Conservation (phyloP, 2,113 vertebrate genomes). For the Atherinomorus stipes region DNA sequence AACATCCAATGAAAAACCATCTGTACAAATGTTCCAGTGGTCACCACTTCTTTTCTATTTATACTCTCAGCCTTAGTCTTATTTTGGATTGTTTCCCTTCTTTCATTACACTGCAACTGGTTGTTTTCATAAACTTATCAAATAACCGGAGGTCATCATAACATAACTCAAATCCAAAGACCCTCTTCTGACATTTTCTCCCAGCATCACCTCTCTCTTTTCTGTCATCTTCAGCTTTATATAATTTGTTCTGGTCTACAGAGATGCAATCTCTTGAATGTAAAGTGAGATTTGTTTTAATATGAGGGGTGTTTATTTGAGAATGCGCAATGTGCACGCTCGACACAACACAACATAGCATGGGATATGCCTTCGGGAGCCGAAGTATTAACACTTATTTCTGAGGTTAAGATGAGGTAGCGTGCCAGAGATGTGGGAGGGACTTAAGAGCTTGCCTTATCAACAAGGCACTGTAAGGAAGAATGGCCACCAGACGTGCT, state of each 20-base stretch:
- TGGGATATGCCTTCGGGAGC: slow-evolving; percentile 50
- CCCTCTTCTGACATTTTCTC: slow-evolving; percentile 22
- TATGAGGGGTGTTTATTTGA: slow-evolving; percentile 66
- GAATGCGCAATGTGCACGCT: slow-evolving; percentile 51
- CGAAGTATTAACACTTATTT: slow-evolving; percentile 70
- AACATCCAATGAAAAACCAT: background rate
- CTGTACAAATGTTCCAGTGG: slow-evolving; percentile 10
- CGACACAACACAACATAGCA: slow-evolving; percentile 31
- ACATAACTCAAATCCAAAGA: slow-evolving; percentile 26
- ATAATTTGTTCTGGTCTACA: slow-evolving; percentile 13
- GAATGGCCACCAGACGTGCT: slow-evolving; percentile 71
- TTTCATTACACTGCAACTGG: slow-evolving; percentile 50
- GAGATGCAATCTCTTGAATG: slow-evolving; percentile 19
- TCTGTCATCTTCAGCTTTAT: slow-evolving; percentile 15
- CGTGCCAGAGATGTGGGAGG: slow-evolving; percentile 60
- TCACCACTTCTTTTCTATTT: slow-evolving; percentile 41
- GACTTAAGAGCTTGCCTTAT: slow-evolving; percentile 41
- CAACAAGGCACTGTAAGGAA: slow-evolving; percentile 44
- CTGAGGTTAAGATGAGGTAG: slow-evolving; percentile 53
- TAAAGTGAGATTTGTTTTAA: slow-evolving; percentile 25
- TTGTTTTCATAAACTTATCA: slow-evolving; percentile 54
- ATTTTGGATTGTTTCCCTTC: slow-evolving; percentile 49
- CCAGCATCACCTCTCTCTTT: background rate
- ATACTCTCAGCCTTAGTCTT: slow-evolving; percentile 28
- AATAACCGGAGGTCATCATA: slow-evolving; percentile 36